phyloP scores from a whole-genome alignment of 2,888 invertebrate genomes.

The Strigamia maritima region DNA sequence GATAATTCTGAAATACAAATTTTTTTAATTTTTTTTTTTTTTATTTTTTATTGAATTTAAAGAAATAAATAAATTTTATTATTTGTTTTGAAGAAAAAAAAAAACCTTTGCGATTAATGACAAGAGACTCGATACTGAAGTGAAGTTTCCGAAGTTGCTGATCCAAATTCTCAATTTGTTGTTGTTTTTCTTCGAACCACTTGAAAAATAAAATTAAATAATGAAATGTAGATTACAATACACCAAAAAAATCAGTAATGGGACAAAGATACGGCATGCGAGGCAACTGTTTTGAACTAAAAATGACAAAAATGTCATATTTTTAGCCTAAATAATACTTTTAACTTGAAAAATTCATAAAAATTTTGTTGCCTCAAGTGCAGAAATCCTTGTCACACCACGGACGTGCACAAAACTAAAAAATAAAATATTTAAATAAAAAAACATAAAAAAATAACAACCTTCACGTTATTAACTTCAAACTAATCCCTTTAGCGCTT shows the following conservation, averaged over 20 bases:
- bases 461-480: neutral
- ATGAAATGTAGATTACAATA: neutral
- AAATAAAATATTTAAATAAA: neutral
- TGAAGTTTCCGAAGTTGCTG: conserved; percentile 80
- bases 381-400: no score
- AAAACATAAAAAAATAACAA: neutral
- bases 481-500: neutral
- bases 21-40: neutral
- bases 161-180: conserved; percentile 87
- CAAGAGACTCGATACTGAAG: conserved; percentile 80
- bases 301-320: neutral
- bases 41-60: neutral
- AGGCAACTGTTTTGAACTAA: no score
- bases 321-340: no score
- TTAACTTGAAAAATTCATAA: no score
- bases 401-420: neutral
- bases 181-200: conserved; percentile 98
- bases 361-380: no score
- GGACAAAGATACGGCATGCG: no score
- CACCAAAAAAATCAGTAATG: no score
- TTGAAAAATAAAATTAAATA: conserved; percentile 52
- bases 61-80: no score
- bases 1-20: conserved; percentile 63
- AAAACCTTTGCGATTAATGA: conserved; percentile 69
- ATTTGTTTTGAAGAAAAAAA: neutral